Evolutionary conservation across 2,888 invertebrate species (phyloP).

Genomic region (Leuctra nigra): DNA sequence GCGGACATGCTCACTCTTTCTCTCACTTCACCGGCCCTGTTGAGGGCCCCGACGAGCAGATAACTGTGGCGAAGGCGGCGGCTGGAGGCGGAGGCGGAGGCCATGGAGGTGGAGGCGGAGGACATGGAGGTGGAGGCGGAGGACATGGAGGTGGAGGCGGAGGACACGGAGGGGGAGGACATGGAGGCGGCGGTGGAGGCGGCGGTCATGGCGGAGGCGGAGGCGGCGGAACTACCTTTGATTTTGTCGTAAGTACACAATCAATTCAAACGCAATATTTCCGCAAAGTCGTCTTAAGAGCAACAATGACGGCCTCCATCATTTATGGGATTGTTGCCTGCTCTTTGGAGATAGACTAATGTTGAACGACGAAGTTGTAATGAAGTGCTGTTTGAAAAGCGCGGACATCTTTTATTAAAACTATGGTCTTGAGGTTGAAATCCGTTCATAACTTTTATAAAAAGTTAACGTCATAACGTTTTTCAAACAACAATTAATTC

Average conservation of each 20-base stretch:
- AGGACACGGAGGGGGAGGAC: slow-evolving; percentile 8
- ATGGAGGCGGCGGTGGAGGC: slow-evolving; percentile 12
- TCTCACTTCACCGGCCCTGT: slow-evolving; percentile 25
- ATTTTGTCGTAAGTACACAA: slow-evolving; percentile 7
- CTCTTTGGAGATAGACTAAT: no score
- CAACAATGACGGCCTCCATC: no score
- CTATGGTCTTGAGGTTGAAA: no score
- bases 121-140: slow-evolving; percentile 24
- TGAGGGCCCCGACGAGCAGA: slow-evolving; percentile 23
- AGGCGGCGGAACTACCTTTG: background rate
- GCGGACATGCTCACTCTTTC: slow-evolving; percentile 23
- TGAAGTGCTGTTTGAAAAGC: no score
- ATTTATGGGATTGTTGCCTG: no score
- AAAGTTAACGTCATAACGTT: no score
- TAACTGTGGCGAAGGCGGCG: slow-evolving; percentile 22
- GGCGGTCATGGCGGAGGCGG: slow-evolving; percentile 24
- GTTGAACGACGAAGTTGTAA: no score
- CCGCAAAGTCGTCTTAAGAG: no score
- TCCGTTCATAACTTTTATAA: no score
- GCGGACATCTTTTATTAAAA: no score
- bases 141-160: slow-evolving; percentile 22
- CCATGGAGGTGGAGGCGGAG: slow-evolving; percentile 11
- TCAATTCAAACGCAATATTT: no score
- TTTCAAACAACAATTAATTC: no score
- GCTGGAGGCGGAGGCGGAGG: slow-evolving; percentile 14